Evolutionary conservation across 2,888 invertebrate genomes (phyloP).

Genomic region (Eudemis profundana): DNA sequence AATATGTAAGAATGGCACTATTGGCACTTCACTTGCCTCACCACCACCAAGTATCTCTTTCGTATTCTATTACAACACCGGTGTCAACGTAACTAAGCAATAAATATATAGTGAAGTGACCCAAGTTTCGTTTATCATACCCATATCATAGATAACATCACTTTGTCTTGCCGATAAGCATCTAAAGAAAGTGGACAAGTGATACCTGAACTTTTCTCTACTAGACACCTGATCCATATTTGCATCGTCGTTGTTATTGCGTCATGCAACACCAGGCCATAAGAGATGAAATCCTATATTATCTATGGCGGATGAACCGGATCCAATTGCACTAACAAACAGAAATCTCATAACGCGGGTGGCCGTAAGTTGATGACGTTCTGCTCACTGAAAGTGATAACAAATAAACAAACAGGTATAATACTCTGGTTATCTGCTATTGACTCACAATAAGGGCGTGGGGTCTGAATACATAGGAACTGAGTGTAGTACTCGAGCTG

Average conservation of each 20-base stretch:
- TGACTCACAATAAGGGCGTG: constrained; percentile 1
- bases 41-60: too few species aligned
- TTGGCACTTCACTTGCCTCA: too few species aligned
- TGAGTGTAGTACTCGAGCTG: background rate
- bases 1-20: too few species aligned
- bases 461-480: background rate
- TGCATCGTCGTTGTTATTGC: background rate
- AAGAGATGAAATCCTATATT: constrained; percentile 35
- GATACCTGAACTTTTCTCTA: background rate
- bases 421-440: constrained; percentile 7
- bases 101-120: too few species aligned
- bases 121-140: too few species aligned
- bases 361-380: constrained; percentile 36
- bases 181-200: too few species aligned
- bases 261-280: constrained; percentile 30
- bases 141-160: too few species aligned
- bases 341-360: constrained; percentile 39
- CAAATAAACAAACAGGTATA: constrained; percentile 9
- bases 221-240: constrained; percentile 7
- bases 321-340: constrained; percentile 40
- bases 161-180: too few species aligned
- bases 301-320: constrained; percentile 47
- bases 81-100: too few species aligned
- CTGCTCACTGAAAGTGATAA: constrained; percentile 36
- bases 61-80: too few species aligned